Evolutionary conservation across 2,888 invertebrate species (phyloP).

Genomic region (Pardosa pseudoannulata): DNA sequence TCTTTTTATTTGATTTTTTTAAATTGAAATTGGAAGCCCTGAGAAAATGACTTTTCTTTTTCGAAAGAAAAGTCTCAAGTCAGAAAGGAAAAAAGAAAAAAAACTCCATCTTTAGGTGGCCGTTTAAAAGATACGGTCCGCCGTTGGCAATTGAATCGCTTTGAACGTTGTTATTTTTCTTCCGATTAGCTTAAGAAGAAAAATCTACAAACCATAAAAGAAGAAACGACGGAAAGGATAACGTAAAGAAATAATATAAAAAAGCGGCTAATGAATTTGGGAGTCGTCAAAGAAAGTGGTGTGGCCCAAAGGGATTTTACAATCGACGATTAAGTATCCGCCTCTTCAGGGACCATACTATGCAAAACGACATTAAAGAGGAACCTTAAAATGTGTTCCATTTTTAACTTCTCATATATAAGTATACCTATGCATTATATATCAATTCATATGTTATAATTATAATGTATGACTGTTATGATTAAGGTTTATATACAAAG

Average conservation of each 20-base stretch:
- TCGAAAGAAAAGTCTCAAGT: conserved; percentile 3
- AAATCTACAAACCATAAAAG: conserved; percentile 66
- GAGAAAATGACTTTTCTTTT: conserved; percentile 39
- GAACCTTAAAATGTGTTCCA: no score
- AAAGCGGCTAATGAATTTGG: conserved; percentile 61
- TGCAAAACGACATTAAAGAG: background rate
- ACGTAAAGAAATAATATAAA: conserved; percentile 43
- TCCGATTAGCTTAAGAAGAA: conserved; percentile 70
- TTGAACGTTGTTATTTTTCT: conserved; percentile 68
- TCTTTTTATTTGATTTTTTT: conserved; percentile 22
- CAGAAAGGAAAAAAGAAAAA: background rate
- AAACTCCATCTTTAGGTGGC: conserved; percentile 23
- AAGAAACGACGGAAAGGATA: conserved; percentile 35
- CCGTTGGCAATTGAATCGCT: conserved; percentile 63
- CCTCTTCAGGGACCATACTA: conserved; percentile 6
- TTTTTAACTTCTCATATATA: no score
- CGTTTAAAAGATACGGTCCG: conserved; percentile 56
- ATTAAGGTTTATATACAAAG: no score
- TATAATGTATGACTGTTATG: no score
- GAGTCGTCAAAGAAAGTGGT: conserved; percentile 31
- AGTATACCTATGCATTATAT: no score
- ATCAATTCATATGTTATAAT: no score
- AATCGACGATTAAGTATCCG: conserved; percentile 65
- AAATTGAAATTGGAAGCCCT: conserved; percentile 48
- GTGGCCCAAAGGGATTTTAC: conserved; percentile 62